phyloP scores from a whole-genome alignment of 1,140 invertebrate species.

The Calliphora vicina region DNA sequence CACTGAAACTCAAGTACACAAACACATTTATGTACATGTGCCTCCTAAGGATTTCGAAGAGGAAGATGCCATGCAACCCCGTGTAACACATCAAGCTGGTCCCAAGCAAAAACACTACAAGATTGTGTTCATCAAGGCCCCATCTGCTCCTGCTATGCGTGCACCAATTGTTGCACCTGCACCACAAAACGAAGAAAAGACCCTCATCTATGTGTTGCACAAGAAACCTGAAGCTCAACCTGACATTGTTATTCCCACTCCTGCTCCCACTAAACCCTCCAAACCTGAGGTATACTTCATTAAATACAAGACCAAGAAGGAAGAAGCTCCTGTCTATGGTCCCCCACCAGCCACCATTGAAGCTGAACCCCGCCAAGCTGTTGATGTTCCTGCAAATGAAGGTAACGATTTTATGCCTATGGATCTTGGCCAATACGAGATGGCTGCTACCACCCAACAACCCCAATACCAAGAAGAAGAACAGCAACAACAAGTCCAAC shows the following conservation, averaged over 20 bases:
- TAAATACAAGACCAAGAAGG: slow-evolving; percentile 80
- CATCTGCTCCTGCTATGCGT: slow-evolving; percentile 75
- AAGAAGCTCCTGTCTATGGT: slow-evolving; percentile 60
- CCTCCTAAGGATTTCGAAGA: slow-evolving; percentile 78
- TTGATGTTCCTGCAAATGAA: slow-evolving; percentile 60
- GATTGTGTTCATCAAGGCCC: slow-evolving; percentile 88
- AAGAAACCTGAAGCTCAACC: slow-evolving; percentile 81
- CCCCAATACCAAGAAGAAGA: neutral
- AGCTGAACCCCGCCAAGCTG: slow-evolving; percentile 51
- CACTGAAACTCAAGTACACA: slow-evolving; percentile 67
- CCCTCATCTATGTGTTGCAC: slow-evolving; percentile 84
- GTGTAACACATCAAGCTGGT: slow-evolving; percentile 66
- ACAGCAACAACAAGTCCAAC: slow-evolving; percentile 10
- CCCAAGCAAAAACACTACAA: slow-evolving; percentile 83
- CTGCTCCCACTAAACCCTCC: slow-evolving; percentile 76
- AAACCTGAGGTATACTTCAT: slow-evolving; percentile 90
- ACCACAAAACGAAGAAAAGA: slow-evolving; percentile 81
- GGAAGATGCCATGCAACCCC: slow-evolving; percentile 65
- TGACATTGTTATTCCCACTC: slow-evolving; percentile 78
- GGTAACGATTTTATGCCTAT: slow-evolving; percentile 50
- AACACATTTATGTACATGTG: slow-evolving; percentile 83
- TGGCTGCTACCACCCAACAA: slow-evolving; percentile 19
- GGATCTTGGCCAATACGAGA: neutral
- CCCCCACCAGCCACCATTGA: slow-evolving; percentile 60
- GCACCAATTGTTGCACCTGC: slow-evolving; percentile 71